Evolutionary conservation across 2,888 invertebrate genomes (phyloP), one percentile per base, ranked within the genome.

Genomic region (Eulithis testata): DNA sequence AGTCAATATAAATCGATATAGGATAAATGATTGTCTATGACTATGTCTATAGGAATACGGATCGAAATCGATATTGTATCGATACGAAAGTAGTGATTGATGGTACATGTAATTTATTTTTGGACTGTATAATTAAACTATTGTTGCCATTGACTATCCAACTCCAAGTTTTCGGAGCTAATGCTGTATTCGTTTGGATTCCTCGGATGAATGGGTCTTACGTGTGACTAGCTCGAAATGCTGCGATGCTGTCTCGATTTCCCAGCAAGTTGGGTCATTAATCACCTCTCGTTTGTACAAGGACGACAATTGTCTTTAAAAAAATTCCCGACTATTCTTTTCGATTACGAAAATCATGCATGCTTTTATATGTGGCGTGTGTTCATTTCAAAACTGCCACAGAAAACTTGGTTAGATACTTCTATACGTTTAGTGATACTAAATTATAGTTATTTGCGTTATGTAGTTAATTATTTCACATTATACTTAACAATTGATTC

Each of bases 221-320:
- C 76, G 77, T 77, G 64, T 78, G 78, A 77, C 70, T 77, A 76
- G 76, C 67, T 76, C 77, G 69, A 62, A 69, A 73, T 75, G 68
- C 76, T 12, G 71, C 59, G 70, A 73, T 76, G 72, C 77, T 53
- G 79, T 85, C 85, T 88, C 82, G 83, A 84, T 85, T 85, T 85
- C 84, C 76, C 80, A 80, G 78, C 78, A 79, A 78, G 69, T 66
- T 74, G 63, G 63, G 68, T 76, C 90, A 90, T 91, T 84, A 89
- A 90, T 91, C 91, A 87, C 68, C 72, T 75, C 87, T 88, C 85
- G 85, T 90, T 89, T 87, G 80, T 73, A 73, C 82, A 86, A 87
- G 85, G 84, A 83, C 84, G 79, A 79, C 74, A 69, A 74, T 76
- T 77, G 75, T 80, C 73, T 77, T 77, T 73, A 78, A 77, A 70